Percentiles rank a stretch among this genome's conserved stretches.
phyloP scores from a whole-genome alignment of 2,113 vertebrate species.

The Dunckerocampus dactyliophorus region DNA sequence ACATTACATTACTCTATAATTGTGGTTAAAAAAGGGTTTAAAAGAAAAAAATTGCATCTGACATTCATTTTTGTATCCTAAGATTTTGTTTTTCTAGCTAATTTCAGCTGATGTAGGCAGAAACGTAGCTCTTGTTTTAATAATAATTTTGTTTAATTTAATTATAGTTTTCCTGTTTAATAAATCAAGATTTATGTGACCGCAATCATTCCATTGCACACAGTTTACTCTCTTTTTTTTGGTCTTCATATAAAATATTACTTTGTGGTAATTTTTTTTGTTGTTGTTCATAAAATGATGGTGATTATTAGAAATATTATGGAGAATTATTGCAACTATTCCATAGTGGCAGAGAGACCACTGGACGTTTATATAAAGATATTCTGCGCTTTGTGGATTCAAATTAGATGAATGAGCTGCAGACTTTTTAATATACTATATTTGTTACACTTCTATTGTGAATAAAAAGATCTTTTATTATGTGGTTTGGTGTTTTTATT shows the following conservation, averaged over 20 bases:
- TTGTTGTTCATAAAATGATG: slow-evolving; percentile 3
- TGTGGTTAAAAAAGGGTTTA: no score
- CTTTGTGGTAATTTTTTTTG: slow-evolving; percentile 63
- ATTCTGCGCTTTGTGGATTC: slow-evolving; percentile 65
- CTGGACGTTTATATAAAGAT: slow-evolving; percentile 87
- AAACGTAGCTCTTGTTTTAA: neutral
- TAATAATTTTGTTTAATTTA: no score
- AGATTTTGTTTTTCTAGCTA: neutral
- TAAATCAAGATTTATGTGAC: slow-evolving; percentile 54
- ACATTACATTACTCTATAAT: no score
- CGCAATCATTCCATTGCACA: slow-evolving; percentile 78
- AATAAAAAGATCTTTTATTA: slow-evolving; percentile 87
- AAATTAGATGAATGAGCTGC: slow-evolving; percentile 85
- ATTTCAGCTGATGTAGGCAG: neutral
- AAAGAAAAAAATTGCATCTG: neutral
- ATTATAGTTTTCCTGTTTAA: no score
- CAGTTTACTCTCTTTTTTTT: slow-evolving; percentile 51
- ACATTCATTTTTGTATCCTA: neutral
- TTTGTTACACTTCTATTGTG: slow-evolving; percentile 99
- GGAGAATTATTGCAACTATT: slow-evolving; percentile 50
- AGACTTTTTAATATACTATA: slow-evolving; percentile 99
- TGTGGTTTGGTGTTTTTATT: slow-evolving; percentile 7
- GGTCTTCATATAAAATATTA: slow-evolving; percentile 71
- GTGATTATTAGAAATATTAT: slow-evolving; percentile 54
- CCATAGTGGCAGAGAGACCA: slow-evolving; percentile 68